Evolutionary conservation across 2,888 invertebrate species (phyloP).

Genomic region (Drosophila kuntzei): DNA sequence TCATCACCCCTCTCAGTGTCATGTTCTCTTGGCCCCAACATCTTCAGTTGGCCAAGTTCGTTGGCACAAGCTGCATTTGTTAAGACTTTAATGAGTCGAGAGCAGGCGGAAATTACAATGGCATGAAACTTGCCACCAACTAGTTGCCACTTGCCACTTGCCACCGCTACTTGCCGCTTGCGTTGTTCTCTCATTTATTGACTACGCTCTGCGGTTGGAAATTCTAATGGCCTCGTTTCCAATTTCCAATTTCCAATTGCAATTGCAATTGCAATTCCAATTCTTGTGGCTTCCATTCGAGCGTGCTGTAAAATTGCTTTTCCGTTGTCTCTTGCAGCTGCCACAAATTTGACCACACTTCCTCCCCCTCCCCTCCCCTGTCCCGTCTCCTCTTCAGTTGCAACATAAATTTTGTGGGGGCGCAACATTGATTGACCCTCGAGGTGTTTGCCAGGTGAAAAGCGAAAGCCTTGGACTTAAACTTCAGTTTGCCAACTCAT

Average conservation of each 20-base stretch:
- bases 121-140: conserved; percentile 16
- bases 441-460: conserved; percentile 24
- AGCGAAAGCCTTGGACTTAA: conserved; percentile 45
- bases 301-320: conserved; percentile 68
- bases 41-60: conserved; percentile 8
- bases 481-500: conserved; percentile 49
- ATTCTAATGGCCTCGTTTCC: conserved; percentile 61
- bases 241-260: conserved; percentile 47
- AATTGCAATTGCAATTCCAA: conserved; percentile 14
- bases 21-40: background rate
- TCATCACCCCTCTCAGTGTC: background rate
- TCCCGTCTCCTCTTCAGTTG: conserved; percentile 5
- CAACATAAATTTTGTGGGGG: conserved; percentile 30
- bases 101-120: conserved; percentile 61
- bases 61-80: conserved; percentile 43
- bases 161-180: conserved; percentile 17
- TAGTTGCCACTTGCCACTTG: conserved; percentile 15
- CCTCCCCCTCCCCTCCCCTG: background rate
- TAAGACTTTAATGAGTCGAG: conserved; percentile 63
- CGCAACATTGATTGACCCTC: conserved; percentile 30
- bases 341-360: conserved; percentile 23
- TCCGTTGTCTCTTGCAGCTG: conserved; percentile 29
- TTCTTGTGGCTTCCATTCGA: conserved; percentile 68
- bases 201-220: conserved; percentile 65
- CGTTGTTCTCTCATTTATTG: conserved; percentile 38